Base-by-base conservation (phyloP, 2,113 vertebrate genomes). In the Phyllostomus discolor region DNA sequence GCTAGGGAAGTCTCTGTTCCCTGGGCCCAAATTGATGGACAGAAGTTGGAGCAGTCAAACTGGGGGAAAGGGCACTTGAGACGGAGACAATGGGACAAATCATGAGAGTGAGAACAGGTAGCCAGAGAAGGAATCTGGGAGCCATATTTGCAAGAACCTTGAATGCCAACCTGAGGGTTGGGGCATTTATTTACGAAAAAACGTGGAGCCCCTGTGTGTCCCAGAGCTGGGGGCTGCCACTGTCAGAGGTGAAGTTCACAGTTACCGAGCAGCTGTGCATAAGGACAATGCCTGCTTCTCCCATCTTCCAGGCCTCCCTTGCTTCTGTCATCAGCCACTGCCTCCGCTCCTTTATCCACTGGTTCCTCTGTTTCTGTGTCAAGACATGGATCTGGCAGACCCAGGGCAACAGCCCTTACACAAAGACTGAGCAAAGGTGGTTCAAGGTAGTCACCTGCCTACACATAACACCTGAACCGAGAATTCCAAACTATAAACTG, bases 251-350 rank as follows among this genome's bases (percentile, higher is more conserved):
- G 80, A 84, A 41, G 38, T 10, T 16, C 33, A 10, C 0, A n/a
- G 0, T 19, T 16, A 48, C 3, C 22, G 5, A 24, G 22, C 6
- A 31, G 26, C 19, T 52, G 14, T 17, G 0, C 24, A 4, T 16
- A 11, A 69, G 17, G 2, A 2, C 28, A 38, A 10, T 22, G 6
- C 33, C 52, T 15, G 10, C 2, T n/a, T n/a, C 78, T 70, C 43
- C 17, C 46, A 17, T 33, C 38, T 43, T 35, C 54, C 43, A 76
- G 52, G 5, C 16, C 67, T 70, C 0, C 4, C 52, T 86, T 4
- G 78, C n/a, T 62, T n/a, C 28, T 67, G 16, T 17, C 66, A 3
- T 35, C 78, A 52, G 52, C 57, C 24, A 78, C 57, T 6, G 4
- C 35, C 43, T 28, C 2, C 31, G 38, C 1, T 26, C 20, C n/a